Conservation (phyloP, 1,140 invertebrate species). For the Agrypnia vestita region DNA sequence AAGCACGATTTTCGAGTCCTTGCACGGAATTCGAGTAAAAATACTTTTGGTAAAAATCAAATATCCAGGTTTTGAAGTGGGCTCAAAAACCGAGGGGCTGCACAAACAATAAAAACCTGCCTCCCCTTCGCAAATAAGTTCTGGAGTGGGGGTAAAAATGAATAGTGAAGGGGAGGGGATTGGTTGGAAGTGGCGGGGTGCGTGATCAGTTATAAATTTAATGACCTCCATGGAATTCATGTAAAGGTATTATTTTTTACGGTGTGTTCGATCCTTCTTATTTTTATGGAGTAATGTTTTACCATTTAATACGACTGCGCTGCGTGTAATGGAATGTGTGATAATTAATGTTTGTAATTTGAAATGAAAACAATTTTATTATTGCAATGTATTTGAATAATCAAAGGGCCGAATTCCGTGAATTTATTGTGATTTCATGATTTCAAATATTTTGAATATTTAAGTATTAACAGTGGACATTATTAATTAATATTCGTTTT, state of each 20-base stretch:
- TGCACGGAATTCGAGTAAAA: background rate
- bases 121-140: background rate
- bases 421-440: too few species aligned
- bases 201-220: constrained; percentile 21
- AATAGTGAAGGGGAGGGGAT: background rate
- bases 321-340: too few species aligned
- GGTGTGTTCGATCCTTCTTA: too few species aligned
- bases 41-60: background rate
- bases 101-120: constrained; percentile 20
- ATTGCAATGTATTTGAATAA: too few species aligned
- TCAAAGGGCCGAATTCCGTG: too few species aligned
- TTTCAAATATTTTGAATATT: too few species aligned
- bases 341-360: too few species aligned
- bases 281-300: too few species aligned
- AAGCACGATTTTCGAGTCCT: background rate
- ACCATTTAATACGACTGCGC: too few species aligned
- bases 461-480: too few species aligned
- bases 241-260: background rate
- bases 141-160: background rate
- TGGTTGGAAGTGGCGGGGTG: background rate
- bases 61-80: background rate
- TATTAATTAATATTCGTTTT: too few species aligned
- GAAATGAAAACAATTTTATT: too few species aligned
- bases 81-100: background rate
- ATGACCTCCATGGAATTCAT: background rate